A percentile compares a stretch with the other conserved stretches of the same genome.
Conservation (phyloP, 1,140 invertebrate species). For the Hormaphis cornu region DNA sequence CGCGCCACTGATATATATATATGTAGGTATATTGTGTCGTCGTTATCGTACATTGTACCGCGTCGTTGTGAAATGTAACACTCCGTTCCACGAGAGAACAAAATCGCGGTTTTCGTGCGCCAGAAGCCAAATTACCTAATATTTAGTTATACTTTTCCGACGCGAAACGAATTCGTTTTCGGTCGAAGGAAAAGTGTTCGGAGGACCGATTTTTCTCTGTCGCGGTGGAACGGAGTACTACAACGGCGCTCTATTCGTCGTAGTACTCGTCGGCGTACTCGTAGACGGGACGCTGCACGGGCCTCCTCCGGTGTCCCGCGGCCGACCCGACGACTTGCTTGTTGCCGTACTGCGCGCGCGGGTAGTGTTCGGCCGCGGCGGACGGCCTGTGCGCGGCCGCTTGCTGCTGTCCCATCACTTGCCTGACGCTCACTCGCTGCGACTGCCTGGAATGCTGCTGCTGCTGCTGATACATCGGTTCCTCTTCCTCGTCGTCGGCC, state of each 20-base stretch:
- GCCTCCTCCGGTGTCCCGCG: not conserved
- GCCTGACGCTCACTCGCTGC: constrained; percentile 3
- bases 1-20: too few relatives aligned
- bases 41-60: too few relatives aligned
- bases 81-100: too few relatives aligned
- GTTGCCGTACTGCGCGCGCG: not conserved
- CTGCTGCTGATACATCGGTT: not conserved
- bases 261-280: constrained; percentile 27
- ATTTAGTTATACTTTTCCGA: too few relatives aligned
- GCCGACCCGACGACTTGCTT: not conserved
- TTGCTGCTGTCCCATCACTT: not conserved
- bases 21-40: too few relatives aligned
- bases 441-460: not conserved
- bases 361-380: not conserved
- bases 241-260: not conserved
- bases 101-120: too few relatives aligned
- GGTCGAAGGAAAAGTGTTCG: too few relatives aligned
- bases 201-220: too few relatives aligned
- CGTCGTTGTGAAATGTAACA: too few relatives aligned
- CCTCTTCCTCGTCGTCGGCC: not conserved
- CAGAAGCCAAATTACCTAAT: too few relatives aligned
- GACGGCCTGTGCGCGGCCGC: not conserved
- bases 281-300: constrained; percentile 1
- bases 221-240: too few relatives aligned
- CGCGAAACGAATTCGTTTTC: too few relatives aligned